Conservation (phyloP, 2,113 vertebrate species). For the Ascaphus truei region DNA sequence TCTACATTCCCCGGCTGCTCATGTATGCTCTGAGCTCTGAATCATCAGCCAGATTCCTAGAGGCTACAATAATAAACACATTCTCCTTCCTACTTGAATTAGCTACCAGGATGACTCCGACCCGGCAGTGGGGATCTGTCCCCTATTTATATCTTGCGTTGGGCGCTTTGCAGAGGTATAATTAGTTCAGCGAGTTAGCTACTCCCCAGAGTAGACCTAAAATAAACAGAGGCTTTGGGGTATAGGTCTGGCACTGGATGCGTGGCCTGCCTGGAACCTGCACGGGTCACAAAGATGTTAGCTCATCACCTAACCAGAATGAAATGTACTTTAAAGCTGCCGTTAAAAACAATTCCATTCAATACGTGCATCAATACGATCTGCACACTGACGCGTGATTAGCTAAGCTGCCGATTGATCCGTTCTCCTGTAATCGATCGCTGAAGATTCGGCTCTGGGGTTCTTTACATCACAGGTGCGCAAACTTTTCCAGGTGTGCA, state of each 20-base stretch:
- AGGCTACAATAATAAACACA: neutral
- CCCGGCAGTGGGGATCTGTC: neutral
- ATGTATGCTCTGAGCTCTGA: neutral
- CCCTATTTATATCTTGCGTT: slow-evolving; percentile 13
- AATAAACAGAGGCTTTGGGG: slow-evolving; percentile 6
- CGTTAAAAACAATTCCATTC: too few species aligned
- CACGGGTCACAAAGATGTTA: neutral
- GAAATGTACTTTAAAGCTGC: neutral
- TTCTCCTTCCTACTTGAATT: neutral
- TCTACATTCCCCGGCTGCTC: too few species aligned
- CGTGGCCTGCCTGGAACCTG: neutral
- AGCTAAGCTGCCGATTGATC: too few species aligned
- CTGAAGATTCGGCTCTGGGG: too few species aligned
- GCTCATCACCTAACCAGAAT: too few species aligned
- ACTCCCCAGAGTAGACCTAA: slow-evolving; percentile 9
- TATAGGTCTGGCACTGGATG: neutral
- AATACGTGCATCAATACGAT: too few species aligned
- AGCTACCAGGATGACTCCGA: neutral
- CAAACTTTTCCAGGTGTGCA: too few species aligned
- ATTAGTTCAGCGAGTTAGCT: slow-evolving; percentile 21
- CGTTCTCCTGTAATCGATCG: too few species aligned
- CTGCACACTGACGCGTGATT: too few species aligned
- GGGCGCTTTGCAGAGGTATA: neutral
- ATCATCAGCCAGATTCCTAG: neutral
- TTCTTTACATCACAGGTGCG: too few species aligned